A percentile compares a stretch with the other conserved stretches of the same genome.
These are phyloP conservation scores for Watsonalla binaria DNA, from an alignment of 2,888 invertebrate species.

Conservation along the genomic window DNA sequence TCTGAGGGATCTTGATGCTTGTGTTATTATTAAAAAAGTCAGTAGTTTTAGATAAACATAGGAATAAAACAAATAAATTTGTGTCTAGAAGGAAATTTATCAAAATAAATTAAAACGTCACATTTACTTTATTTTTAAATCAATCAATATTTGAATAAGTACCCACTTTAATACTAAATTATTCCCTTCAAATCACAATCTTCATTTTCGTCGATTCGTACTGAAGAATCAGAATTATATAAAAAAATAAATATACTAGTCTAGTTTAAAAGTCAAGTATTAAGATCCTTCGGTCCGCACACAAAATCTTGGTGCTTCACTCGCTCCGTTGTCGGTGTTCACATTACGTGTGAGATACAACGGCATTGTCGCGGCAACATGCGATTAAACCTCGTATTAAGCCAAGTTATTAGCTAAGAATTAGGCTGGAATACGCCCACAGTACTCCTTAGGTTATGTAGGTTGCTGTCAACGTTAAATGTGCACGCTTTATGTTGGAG, in stretches of 20 bases:
- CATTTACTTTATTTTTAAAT: too few relatives aligned
- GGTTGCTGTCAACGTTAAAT: neutral
- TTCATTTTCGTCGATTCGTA: too few relatives aligned
- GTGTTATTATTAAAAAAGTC: neutral
- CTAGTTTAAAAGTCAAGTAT: conserved; percentile 46
- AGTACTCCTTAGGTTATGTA: conserved; percentile 15
- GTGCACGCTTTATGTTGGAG: neutral
- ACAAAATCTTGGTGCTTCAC: conserved; percentile 28
- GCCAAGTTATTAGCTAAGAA: conserved; percentile 52
- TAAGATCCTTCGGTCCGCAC: conserved; percentile 14
- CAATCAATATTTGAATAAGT: too few relatives aligned
- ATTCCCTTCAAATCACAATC: too few relatives aligned
- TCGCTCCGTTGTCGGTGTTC: conserved; percentile 59
- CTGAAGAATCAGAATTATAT: conserved; percentile 1
- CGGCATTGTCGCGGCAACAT: conserved; percentile 59
- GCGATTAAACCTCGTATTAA: conserved; percentile 61
- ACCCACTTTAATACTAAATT: too few relatives aligned
- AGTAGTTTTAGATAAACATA: too few relatives aligned
- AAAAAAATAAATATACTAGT: conserved; percentile 3
- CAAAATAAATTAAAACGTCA: too few relatives aligned
- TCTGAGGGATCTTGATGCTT: conserved; percentile 33
- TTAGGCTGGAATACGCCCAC: conserved; percentile 39
- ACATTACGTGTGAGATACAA: conserved; percentile 73
- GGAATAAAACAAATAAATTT: too few relatives aligned
- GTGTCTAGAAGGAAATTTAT: too few relatives aligned